These are phyloP conservation scores for Phrynocephalus guinanensis DNA, from an alignment of 2,797 vertebrate species.

Conservation along the genomic window DNA sequence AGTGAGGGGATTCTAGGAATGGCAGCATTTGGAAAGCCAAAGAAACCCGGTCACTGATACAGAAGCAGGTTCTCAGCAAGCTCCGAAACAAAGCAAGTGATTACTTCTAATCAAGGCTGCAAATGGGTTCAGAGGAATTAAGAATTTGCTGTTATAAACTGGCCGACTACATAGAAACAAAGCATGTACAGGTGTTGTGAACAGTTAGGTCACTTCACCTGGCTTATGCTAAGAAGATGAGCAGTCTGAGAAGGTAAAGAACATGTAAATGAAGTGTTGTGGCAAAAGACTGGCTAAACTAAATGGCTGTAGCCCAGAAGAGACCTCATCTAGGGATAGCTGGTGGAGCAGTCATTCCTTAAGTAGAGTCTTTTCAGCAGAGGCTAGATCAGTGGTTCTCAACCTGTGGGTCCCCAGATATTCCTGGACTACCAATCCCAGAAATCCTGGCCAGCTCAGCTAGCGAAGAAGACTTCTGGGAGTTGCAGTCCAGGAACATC, in stretches of 20 bases:
- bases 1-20: not conserved
- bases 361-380: not conserved
- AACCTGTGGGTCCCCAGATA: too few species aligned
- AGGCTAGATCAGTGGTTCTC: not conserved
- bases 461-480: too few species aligned
- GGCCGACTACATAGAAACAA: not conserved
- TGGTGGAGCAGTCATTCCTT: not conserved
- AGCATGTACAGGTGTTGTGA: not conserved
- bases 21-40: not conserved
- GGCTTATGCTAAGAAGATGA: not conserved
- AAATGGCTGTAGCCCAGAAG: too few species aligned
- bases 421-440: too few species aligned
- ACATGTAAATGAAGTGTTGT: too few species aligned
- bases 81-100: conserved; percentile 90
- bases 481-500: too few species aligned
- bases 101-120: conserved; percentile 89
- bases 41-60: conserved; percentile 61
- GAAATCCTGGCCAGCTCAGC: too few species aligned
- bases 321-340: not conserved
- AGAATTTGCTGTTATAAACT: too few species aligned
- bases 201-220: not conserved
- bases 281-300: too few species aligned
- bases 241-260: too few species aligned
- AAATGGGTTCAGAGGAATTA: conserved; percentile 83
- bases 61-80: conserved; percentile 83